Conservation (phyloP, 2,113 vertebrate species). For the Aptenodytes forsteri region DNA sequence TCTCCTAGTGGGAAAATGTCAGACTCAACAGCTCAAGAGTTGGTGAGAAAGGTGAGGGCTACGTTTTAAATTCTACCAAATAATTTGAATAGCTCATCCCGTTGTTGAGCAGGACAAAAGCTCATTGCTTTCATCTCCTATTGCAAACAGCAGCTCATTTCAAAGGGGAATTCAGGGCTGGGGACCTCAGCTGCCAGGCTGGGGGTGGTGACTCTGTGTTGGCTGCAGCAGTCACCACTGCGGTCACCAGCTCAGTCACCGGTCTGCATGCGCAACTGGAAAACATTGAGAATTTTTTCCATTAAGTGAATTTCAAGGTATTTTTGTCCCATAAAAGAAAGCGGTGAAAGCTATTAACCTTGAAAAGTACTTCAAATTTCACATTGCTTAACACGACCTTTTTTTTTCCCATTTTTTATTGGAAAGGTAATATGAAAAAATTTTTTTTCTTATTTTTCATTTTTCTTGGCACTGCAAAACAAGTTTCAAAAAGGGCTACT, state of each 20-base stretch:
- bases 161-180: neutral
- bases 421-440: neutral
- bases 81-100: neutral
- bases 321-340: neutral
- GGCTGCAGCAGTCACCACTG: neutral
- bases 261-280: accelerated
- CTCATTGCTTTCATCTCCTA: neutral
- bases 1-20: neutral
- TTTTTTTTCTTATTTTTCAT: neutral
- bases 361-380: neutral
- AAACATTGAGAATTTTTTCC: neutral
- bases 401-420: accelerated
- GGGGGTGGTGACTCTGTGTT: neutral
- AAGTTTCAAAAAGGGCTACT: neutral
- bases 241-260: neutral
- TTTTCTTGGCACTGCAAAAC: neutral
- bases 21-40: neutral
- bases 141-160: neutral
- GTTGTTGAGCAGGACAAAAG: neutral
- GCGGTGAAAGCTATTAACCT: neutral
- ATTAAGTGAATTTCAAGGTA: neutral
- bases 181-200: neutral
- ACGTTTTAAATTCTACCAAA: neutral
- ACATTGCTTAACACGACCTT: neutral
- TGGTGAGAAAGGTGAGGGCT: neutral